Evolutionary conservation across 2,797 vertebrate genomes (phyloP).

Genomic region (Tenualosa ilisha): DNA sequence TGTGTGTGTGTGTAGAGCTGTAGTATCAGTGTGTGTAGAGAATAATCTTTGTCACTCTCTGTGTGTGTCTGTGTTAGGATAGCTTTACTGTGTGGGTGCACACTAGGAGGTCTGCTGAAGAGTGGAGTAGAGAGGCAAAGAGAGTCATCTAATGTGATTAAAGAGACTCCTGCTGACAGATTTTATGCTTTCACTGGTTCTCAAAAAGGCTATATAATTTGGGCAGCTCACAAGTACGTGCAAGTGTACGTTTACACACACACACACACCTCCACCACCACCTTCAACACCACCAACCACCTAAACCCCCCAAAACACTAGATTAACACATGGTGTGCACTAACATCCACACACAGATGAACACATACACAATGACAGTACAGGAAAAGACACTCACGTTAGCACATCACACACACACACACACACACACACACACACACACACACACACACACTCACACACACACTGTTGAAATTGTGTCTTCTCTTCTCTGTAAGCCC

Average conservation of each 20-base stretch:
- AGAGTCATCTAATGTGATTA: not conserved
- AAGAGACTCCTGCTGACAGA: not conserved
- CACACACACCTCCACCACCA: slow-evolving; percentile 28
- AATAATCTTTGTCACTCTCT: not conserved
- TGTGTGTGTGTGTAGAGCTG: not conserved
- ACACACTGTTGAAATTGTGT: not conserved
- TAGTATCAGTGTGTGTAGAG: not conserved
- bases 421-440: slow-evolving; percentile 12
- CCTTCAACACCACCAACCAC: no score
- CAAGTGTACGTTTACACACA: slow-evolving; percentile 6
- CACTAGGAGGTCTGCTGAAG: not conserved
- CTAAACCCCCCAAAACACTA: not conserved
- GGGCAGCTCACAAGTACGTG: not conserved
- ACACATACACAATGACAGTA: not conserved
- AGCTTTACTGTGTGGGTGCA: not conserved
- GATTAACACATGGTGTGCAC: not conserved
- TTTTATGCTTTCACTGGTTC: not conserved
- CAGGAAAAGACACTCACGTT: not conserved
- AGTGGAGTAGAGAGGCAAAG: not conserved
- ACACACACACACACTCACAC: not conserved
- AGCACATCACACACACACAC: slow-evolving; percentile 1
- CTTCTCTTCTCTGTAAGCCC: not conserved
- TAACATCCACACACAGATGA: no score
- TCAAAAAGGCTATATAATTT: not conserved
- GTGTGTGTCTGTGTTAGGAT: not conserved